Base-by-base conservation (phyloP, 2,888 invertebrate species). In the Meta bourneti region DNA sequence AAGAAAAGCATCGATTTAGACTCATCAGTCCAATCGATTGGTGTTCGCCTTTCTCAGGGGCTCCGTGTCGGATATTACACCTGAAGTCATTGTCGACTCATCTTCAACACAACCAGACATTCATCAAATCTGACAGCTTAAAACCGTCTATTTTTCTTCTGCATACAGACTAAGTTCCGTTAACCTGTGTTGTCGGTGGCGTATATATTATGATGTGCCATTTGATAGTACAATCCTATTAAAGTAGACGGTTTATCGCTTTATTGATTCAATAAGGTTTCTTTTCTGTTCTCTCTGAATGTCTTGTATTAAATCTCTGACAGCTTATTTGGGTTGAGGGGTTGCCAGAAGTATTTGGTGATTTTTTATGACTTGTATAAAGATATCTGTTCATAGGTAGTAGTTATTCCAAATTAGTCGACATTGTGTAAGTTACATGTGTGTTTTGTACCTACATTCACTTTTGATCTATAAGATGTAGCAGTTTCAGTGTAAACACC, bases 41-140 rank as follows among this genome's bases (percentile, higher is more conserved):
- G 71, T 34, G 51, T 49, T 51, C 0, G 13, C 7, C n/a, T 71
- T 54, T 84, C 74, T 74, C 74, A 6, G 16, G 51, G 19, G 34
- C 49, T 49, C 19, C 54, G 7, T 16, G 84, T 61, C 74, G 48
- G 74, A 84, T 54, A 75, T 75, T 75, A 75, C 84, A 61, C 69
- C 80, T 69, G 52, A 78, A 52, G 7, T 52, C 34, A 19, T 20
- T 61, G 80, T 20, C 34, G 20, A 61, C 61, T 48, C 34, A 74
- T 20, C 84, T 34, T 72, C 72, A 54, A 0, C 0, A 5, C 34
- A 52, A n/a, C 61, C 11, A n/a, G 75, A 54, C 75, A 75, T 75
- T 75, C 61, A 84, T 84, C 84, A 84, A 75, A 84, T 11, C 20
- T 75, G 84, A 75, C 84, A 84, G 19, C 61, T 75, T 75, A 61